Percentiles rank a stretch among this genome's conserved stretches.
Evolutionary conservation across 1,140 invertebrate genomes (phyloP).

Genomic region (Lepidurus apus): DNA sequence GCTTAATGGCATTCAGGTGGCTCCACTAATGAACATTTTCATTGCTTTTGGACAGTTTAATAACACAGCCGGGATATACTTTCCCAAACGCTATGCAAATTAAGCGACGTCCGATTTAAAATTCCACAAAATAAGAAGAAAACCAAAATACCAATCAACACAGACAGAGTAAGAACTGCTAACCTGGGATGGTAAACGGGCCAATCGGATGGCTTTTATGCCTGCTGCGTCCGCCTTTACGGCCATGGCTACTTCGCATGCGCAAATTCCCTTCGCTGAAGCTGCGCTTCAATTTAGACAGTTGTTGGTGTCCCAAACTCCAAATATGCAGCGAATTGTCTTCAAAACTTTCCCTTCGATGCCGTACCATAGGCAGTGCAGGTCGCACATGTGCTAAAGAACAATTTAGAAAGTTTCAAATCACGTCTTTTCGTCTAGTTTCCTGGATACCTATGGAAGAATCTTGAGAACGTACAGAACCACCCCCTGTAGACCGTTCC

Average conservation of each 20-base stretch:
- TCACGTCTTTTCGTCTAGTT: neutral
- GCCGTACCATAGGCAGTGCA: neutral
- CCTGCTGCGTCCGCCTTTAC: neutral
- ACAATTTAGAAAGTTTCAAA: neutral
- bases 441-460: neutral
- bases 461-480: neutral
- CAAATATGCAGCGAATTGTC: neutral
- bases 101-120: neutral
- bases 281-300: neutral
- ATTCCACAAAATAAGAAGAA: neutral
- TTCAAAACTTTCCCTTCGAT: neutral
- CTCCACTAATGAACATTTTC: neutral
- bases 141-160: neutral
- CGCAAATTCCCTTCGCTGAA: conserved; percentile 1
- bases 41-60: conserved; percentile 3
- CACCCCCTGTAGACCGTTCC: neutral
- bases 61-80: neutral
- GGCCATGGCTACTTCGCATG: neutral
- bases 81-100: neutral
- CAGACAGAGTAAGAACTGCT: neutral
- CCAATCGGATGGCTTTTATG: neutral
- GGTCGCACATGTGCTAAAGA: neutral
- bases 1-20: conserved; percentile 3
- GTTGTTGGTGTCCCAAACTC: neutral
- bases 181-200: neutral